Base-by-base conservation (phyloP, 2,113 vertebrate species). In the Addax nasomaculatus region DNA sequence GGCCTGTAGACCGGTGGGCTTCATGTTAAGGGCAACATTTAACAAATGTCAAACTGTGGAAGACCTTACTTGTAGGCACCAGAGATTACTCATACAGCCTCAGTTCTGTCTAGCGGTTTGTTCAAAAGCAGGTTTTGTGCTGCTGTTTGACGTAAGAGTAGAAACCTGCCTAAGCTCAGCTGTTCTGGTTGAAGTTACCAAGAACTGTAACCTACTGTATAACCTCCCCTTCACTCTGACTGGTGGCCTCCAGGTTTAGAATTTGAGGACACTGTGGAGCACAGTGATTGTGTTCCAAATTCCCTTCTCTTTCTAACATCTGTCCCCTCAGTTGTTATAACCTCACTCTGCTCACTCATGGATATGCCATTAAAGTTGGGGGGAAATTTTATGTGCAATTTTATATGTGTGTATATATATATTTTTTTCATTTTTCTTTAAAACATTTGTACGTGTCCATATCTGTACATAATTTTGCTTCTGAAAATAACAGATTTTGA, bases 401-500 rank as follows among this genome's bases (percentile, higher is more conserved):
- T 90, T 95, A 49, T 58, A 64, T 36, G 13, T 36, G 23, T 70
- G 19, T 21, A 0, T 70, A 11, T 33, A 90, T 45, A 10, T 64
- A 8, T 36, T 23, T n/a, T n/a, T 87, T 95, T 64, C 30, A 47
- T 81, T 93, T 57, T 64, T 29, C 25, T 95, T 96, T 97, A 64
- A 95, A 96, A 83, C 1, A 33, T 93, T 85, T 96, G 27, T 85
- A 25, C 7, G 5, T 93, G 27, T 67, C 30, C 86, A 1, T 64
- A 7, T 95, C 4, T 96, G 8, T 92, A 23, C 76, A 23, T 97
- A 78, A 95, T 95, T 94, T 23, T 89, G 58, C 97, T 81, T 97
- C 62, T 95, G 78, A 88, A 84, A 98, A 98, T 86, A 39, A 89
- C 98, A 99, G 99, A 99, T 99, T 98, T 98, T 99, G 98, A 99